Conservation (phyloP, 1,140 invertebrate genomes). For the Thrips palmi region DNA sequence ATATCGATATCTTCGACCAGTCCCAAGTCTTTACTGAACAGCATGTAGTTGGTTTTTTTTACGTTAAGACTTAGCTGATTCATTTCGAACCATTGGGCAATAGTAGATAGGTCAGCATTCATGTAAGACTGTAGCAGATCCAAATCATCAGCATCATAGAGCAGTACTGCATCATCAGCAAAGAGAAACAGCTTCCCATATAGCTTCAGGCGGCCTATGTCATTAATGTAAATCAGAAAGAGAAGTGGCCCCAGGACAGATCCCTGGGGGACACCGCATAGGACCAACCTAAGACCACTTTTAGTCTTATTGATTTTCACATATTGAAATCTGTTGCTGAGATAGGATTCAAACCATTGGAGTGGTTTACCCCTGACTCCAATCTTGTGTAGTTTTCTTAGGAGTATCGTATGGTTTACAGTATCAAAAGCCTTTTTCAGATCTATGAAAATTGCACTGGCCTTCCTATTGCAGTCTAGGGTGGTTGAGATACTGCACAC, state of each 20-base stretch:
- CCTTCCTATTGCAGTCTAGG: constrained; percentile 2
- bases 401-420: constrained; percentile 5
- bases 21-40: too few relatives aligned
- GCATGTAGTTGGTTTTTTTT: too few relatives aligned
- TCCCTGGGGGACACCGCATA: constrained; percentile 13
- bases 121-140: too few relatives aligned
- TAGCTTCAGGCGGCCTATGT: constrained; percentile 5
- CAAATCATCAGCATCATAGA: too few relatives aligned
- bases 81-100: too few relatives aligned
- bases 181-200: background rate
- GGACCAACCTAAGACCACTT: constrained; percentile 2
- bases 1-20: too few relatives aligned
- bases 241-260: constrained; percentile 15
- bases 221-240: constrained; percentile 16
- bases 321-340: constrained; percentile 8
- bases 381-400: constrained; percentile 11
- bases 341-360: constrained; percentile 14
- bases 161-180: constrained; percentile 6
- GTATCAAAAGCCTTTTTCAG: constrained; percentile 11
- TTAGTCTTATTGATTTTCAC: constrained; percentile 4
- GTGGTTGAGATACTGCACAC: background rate
- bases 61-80: too few relatives aligned
- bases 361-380: constrained; percentile 13
- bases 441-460: constrained; percentile 10
- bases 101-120: too few relatives aligned